Evolutionary conservation across 1,140 invertebrate species (phyloP), one percentile per base, ranked within the genome.

Genomic region (Trinorchestia longiramus): DNA sequence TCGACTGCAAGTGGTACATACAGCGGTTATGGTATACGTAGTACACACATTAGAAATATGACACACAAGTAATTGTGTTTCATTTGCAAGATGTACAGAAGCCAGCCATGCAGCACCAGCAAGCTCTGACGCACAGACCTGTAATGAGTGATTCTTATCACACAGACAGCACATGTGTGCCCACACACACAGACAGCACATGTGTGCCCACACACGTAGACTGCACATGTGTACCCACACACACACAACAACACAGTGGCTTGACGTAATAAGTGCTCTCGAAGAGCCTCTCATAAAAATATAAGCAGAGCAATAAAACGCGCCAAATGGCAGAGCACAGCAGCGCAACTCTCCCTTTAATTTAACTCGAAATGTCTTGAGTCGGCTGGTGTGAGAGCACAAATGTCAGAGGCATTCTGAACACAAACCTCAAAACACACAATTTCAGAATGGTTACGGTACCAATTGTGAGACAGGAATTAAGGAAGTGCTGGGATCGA

Each of bases 231-330:
- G 15, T 23, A 28, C 62, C 62, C 62, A 77, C 62, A 11, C 62
- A 23, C 62, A 77, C 28, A 77, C 62, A 15, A 36, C 28, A 77
- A 11, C 8, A 42, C 88, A 91, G 19, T 15, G 4, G 41, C 11
- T 41, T 91, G 11, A 44, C 43, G 47, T 53, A 91, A 91, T 91
- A 43, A 43, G 88, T 47, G 11, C 23, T 19, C 92, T 94, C 44
- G 92, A 94, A 44, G 44, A 94, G 44, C 6, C 43, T n/a, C 41
- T 43, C 88, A 94, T 94, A 45, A 94, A 94, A 94, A 40, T 47
- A 47, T 90, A 90, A 11, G 88, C 88, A 77, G 88, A 90, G 88
- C 88, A 90, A 90, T 90, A 90, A 90, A 90, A 43, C 41, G n/a
- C 11, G 41, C 28, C 41, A 43, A 90, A 90, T 90, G 88, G 88